phyloP scores from a whole-genome alignment of 1,140 invertebrate species.

The Drosophila takahashii region DNA sequence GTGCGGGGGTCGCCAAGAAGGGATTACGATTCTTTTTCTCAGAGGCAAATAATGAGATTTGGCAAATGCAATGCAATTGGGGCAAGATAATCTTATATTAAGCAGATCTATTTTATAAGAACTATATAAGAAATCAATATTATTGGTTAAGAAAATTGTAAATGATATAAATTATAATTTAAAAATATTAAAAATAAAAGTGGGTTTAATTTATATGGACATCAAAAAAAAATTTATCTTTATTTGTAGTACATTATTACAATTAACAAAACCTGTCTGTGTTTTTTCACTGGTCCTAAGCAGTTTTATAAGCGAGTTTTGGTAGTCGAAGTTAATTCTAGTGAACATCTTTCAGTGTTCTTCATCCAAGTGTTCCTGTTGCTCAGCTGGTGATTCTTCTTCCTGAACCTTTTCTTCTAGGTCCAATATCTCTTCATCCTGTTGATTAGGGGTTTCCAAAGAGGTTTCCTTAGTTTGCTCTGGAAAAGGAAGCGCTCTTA shows the following conservation, averaged over 20 bases:
- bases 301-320: conserved; percentile 54
- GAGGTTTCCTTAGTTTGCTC: background rate
- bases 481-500: conserved; percentile 64
- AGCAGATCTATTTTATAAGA: background rate
- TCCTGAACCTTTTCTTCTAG: background rate
- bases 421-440: background rate
- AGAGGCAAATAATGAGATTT: conserved; percentile 9
- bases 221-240: conserved; percentile 13
- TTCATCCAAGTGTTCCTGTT: background rate
- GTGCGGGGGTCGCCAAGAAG: conserved; percentile 2
- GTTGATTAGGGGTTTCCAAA: background rate
- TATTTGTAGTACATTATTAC: conserved; percentile 12
- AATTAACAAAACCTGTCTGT: conserved; percentile 8
- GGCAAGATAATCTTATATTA: background rate
- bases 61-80: conserved; percentile 6
- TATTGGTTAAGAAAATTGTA: too few species aligned
- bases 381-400: background rate
- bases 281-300: conserved; percentile 18
- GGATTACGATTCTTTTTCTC: conserved; percentile 15
- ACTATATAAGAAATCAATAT: background rate
- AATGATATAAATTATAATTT: background rate
- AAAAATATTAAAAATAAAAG: background rate
- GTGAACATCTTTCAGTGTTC: conserved; percentile 58
- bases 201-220: background rate
- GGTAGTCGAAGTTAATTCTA: conserved; percentile 41